Percentiles rank a stretch among this genome's conserved stretches.
Evolutionary conservation across 1,140 invertebrate genomes (phyloP).

Genomic region (Drosophila seguyi): DNA sequence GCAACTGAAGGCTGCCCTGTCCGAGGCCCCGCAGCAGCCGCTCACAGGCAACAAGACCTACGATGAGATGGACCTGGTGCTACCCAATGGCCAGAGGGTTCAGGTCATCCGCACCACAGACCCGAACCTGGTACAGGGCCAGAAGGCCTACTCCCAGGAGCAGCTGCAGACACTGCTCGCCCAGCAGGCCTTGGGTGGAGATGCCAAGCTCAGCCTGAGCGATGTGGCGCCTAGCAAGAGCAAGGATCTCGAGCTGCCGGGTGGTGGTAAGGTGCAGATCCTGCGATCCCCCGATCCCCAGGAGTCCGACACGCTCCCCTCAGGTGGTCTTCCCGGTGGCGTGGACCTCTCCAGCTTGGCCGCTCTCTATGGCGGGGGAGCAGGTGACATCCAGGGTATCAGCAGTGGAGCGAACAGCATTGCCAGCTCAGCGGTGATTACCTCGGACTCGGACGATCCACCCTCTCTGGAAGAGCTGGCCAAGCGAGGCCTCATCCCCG

Average conservation of each 20-base stretch:
- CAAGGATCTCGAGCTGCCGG: conserved; percentile 89
- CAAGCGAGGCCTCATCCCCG: conserved; percentile 90
- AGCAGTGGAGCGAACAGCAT: conserved; percentile 80
- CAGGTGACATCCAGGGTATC: conserved; percentile 73
- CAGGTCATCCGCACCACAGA: conserved; percentile 89
- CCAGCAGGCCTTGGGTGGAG: conserved; percentile 66
- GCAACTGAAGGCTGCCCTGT: conserved; percentile 89
- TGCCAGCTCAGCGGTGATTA: conserved; percentile 85
- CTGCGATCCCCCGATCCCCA: conserved; percentile 88
- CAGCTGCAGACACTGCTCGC: conserved; percentile 73
- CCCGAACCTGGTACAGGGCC: conserved; percentile 87
- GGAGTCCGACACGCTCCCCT: conserved; percentile 60
- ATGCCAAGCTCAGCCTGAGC: conserved; percentile 59
- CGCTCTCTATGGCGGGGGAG: conserved; percentile 70
- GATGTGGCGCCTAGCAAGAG: conserved; percentile 85
- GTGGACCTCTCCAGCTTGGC: conserved; percentile 78
- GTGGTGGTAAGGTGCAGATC: conserved; percentile 91
- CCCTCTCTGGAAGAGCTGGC: conserved; percentile 90
- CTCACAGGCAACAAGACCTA: conserved; percentile 88
- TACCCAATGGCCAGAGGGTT: conserved; percentile 91
- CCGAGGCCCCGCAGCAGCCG: conserved; percentile 88
- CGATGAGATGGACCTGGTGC: conserved; percentile 89
- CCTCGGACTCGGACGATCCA: conserved; percentile 80
- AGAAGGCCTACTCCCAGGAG: conserved; percentile 79
- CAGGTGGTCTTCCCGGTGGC: conserved; percentile 66